Evolutionary conservation across 2,888 invertebrate species (phyloP).

Genomic region (Limenitis camilla): DNA sequence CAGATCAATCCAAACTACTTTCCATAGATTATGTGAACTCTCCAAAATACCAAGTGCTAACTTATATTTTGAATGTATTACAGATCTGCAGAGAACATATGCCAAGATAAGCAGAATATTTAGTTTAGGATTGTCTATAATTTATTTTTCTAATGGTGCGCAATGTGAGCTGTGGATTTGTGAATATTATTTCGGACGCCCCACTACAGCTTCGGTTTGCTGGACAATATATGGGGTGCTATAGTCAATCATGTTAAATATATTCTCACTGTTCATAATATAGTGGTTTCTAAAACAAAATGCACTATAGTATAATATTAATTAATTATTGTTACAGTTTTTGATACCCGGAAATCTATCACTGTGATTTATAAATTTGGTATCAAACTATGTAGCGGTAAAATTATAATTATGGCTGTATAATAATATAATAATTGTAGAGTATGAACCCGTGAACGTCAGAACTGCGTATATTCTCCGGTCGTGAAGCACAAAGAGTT

Average conservation of each 20-base stretch:
- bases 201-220: conserved; percentile 50
- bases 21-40: not conserved
- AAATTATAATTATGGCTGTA: conserved; percentile 30
- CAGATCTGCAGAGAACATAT: conserved; percentile 72
- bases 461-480: too few species aligned
- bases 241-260: conserved; percentile 69
- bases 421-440: conserved; percentile 14
- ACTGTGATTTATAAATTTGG: conserved; percentile 33
- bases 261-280: conserved; percentile 49
- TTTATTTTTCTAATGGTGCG: conserved; percentile 75
- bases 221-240: conserved; percentile 63
- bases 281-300: conserved; percentile 50
- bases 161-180: conserved; percentile 72
- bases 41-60: not conserved
- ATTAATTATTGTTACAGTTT: conserved; percentile 41
- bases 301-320: conserved; percentile 48
- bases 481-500: too few species aligned
- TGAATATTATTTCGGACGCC: conserved; percentile 60
- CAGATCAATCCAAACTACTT: too few species aligned
- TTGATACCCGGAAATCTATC: conserved; percentile 42
- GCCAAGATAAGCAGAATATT: conserved; percentile 67
- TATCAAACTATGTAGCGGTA: conserved; percentile 31
- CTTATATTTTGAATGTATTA: conserved; percentile 27
- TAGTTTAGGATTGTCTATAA: conserved; percentile 70
- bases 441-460: too few species aligned